Evolutionary conservation across 2,113 vertebrate genomes (phyloP), one percentile per base, ranked within the genome.

Genomic region (Mormoops blainvillei): DNA sequence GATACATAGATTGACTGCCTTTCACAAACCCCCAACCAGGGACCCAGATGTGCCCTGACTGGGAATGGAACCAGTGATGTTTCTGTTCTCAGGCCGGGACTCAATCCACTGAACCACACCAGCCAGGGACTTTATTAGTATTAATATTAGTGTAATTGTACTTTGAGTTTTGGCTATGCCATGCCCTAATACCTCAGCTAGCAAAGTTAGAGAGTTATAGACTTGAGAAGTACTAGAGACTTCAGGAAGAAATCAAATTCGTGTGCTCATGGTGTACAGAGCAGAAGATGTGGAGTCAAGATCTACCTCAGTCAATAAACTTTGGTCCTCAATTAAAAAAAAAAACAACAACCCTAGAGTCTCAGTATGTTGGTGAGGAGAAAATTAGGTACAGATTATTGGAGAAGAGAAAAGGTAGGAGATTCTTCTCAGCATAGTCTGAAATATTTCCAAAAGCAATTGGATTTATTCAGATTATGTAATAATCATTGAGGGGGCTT

Each of bases 391-490:
- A 43, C 4, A 74, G 13, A 56, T 85, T 89, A 71, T 48, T 94
- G 45, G 19, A 87, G 41, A 45, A 74, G n/a, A 81, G 68, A 88
- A 87, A 88, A 91, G 2, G 7, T 73, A 28, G 65, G 22, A 65
- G 9, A 41, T 87, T 95, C 89, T 95, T 83, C 81, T 96, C n/a
- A 89, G 33, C 22, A 7, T 77, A 45, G 26, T 74, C 83, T 94
- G 68, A 80, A 12, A 33, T 92, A 71, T 61, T 93, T 93, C 7
- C 41, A 68, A 81, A 95, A 92, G 9, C 65, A 91, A 41, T 80
- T 83, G 83, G 19, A 77, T 82, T 87, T 68, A 76, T 97, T 91
- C 36, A 68, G 5, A 80, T 93, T 77, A 88, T 97, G 52, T 91
- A 48, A 81, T 94, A 67, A 38, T 83, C 45, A 92, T 58, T 63